Evolutionary conservation across 1,140 invertebrate species (phyloP).

Genomic region (Pentalonia nigronervosa): DNA sequence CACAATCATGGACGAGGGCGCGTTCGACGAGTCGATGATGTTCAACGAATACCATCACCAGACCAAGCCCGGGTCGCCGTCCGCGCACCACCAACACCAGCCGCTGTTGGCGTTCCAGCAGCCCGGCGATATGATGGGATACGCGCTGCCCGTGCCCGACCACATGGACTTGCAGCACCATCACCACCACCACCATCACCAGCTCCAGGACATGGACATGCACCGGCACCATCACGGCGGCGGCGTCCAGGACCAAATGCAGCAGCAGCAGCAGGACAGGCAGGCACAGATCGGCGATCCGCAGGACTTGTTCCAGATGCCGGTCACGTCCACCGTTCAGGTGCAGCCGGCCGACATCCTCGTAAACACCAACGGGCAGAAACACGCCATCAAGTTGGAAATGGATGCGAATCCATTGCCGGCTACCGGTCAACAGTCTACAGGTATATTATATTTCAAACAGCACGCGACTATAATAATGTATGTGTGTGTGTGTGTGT

Average conservation of each 20-base stretch:
- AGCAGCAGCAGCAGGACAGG: constrained; percentile 29
- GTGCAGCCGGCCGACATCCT: constrained; percentile 4
- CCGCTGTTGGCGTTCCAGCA: constrained; percentile 42
- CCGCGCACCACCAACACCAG: constrained; percentile 36
- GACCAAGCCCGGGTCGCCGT: constrained; percentile 30
- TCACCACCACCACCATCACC: constrained; percentile 38
- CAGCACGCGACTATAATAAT: neutral
- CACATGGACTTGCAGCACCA: constrained; percentile 37
- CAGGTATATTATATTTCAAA: neutral
- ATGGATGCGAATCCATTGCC: constrained; percentile 20
- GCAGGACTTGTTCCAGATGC: constrained; percentile 38
- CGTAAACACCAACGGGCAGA: neutral
- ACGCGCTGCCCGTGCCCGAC: neutral
- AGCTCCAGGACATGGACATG: constrained; percentile 51
- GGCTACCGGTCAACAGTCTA: neutral
- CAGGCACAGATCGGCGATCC: constrained; percentile 48
- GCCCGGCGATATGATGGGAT: constrained; percentile 47
- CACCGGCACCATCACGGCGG: constrained; percentile 32
- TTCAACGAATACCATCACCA: constrained; percentile 53
- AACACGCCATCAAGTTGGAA: constrained; percentile 37
- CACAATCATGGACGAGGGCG: constrained; percentile 27
- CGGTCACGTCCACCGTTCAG: constrained; percentile 40
- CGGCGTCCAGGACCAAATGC: constrained; percentile 16
- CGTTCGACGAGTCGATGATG: constrained; percentile 54
- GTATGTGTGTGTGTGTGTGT: too few species aligned